phyloP scores from a whole-genome alignment of 2,113 vertebrate genomes.

The Trogon melanurus region DNA sequence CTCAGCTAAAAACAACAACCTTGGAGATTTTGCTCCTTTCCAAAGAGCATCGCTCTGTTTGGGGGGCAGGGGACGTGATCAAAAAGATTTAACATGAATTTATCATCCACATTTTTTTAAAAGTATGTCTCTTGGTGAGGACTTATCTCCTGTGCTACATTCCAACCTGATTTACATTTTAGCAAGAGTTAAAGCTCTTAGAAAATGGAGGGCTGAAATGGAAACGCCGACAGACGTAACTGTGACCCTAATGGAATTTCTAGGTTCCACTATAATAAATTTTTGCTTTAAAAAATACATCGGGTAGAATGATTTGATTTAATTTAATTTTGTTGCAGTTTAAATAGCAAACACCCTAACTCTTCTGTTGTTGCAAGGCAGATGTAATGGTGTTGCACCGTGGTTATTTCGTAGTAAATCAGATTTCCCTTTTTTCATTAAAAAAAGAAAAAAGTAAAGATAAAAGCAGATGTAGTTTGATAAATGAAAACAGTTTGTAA shows the following conservation, averaged over 20 bases:
- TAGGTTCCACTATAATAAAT: constrained; percentile 9
- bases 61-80: not conserved
- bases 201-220: constrained; percentile 36
- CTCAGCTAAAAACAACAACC: not conserved
- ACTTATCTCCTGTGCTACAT: constrained; percentile 24
- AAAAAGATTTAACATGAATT: constrained; percentile 50
- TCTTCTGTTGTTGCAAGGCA: constrained; percentile 10
- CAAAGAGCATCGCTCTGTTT: not conserved
- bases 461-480: constrained; percentile 42
- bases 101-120: constrained; percentile 43
- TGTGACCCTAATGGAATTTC: constrained; percentile 54
- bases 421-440: not conserved
- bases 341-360: constrained; percentile 9
- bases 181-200: constrained; percentile 15
- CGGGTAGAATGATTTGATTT: not conserved
- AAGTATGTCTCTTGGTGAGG: constrained; percentile 54
- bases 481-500: constrained; percentile 58
- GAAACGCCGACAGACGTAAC: constrained; percentile 23
- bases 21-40: constrained; percentile 16
- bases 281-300: constrained; percentile 4
- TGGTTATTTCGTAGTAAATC: not conserved
- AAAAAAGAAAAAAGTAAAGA: not conserved
- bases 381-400: constrained; percentile 34
- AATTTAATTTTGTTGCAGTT: not conserved
- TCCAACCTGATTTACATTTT: constrained; percentile 57